These are phyloP conservation scores for Eupithecia subfuscata DNA, from an alignment of 2,888 invertebrate species.

Conservation along the genomic window DNA sequence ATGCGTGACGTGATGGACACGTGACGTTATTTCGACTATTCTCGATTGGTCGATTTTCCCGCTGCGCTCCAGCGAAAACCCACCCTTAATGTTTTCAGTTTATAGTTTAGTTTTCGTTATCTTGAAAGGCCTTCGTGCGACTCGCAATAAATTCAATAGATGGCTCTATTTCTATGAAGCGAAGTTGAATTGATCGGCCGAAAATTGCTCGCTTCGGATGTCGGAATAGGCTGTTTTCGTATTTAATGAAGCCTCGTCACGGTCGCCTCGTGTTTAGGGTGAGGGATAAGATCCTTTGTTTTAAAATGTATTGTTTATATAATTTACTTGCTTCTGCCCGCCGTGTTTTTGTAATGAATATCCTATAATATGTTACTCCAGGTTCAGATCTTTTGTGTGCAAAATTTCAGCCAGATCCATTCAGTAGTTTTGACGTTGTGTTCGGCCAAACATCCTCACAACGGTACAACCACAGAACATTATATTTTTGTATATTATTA, in stretches of 20 bases:
- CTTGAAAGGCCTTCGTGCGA: not conserved
- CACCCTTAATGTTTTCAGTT: not conserved
- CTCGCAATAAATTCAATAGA: constrained; percentile 44
- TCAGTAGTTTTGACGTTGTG: too few relatives aligned
- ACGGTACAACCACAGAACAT: too few relatives aligned
- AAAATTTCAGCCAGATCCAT: too few relatives aligned
- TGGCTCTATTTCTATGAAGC: constrained; percentile 54
- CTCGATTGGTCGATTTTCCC: not conserved
- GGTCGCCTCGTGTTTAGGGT: constrained; percentile 52
- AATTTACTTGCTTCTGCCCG: too few relatives aligned
- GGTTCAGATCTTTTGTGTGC: too few relatives aligned
- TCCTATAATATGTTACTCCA: too few relatives aligned
- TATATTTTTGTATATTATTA: too few relatives aligned
- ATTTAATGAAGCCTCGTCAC: constrained; percentile 73
- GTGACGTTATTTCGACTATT: constrained; percentile 6
- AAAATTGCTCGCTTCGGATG: constrained; percentile 70
- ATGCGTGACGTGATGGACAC: not conserved
- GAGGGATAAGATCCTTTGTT: constrained; percentile 10
- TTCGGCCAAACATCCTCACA: too few relatives aligned
- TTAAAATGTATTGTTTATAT: too few relatives aligned
- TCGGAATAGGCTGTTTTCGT: constrained; percentile 68
- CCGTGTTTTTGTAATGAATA: too few relatives aligned
- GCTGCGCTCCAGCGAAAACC: not conserved
- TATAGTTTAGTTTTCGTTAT: not conserved
- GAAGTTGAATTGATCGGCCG: constrained; percentile 59